A percentile compares a stretch with the other conserved stretches of the same genome.
These are phyloP conservation scores for Drosophila hamatofila DNA, from an alignment of 2,888 invertebrate genomes.

Conservation along the genomic window DNA sequence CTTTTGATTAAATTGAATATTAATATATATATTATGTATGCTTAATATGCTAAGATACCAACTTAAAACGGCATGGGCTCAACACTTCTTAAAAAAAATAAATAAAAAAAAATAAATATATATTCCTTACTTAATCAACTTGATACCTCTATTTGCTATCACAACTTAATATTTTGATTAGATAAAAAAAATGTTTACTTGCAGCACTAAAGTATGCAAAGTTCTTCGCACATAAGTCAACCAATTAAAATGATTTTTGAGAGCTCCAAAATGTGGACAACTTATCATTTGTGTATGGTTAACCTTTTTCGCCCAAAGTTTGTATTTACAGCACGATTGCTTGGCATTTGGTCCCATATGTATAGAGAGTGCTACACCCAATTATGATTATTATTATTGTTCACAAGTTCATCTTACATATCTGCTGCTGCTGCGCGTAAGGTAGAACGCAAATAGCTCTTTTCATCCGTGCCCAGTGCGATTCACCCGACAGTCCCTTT, in stretches of 20 bases:
- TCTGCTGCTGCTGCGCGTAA: conserved; percentile 8
- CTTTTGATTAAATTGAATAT: too few relatives aligned
- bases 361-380: not conserved
- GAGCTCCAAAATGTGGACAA: not conserved
- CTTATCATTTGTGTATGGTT: not conserved
- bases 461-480: conserved; percentile 15
- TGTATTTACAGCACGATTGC: not conserved
- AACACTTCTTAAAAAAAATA: too few relatives aligned
- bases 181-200: not conserved
- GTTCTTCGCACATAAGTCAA: not conserved
- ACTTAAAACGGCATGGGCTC: too few relatives aligned
- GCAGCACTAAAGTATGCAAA: not conserved
- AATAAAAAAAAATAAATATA: not conserved
- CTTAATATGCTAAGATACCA: too few relatives aligned
- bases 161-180: not conserved
- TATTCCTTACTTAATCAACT: not conserved
- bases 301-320: not conserved
- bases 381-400: conserved; percentile 27
- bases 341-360: conserved; percentile 6
- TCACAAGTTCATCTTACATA: conserved; percentile 10
- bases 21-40: too few relatives aligned
- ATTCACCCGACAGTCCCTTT: conserved; percentile 28
- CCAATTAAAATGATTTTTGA: not conserved
- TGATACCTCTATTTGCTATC: not conserved
- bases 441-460: conserved; percentile 20